Conservation (phyloP, 2,888 invertebrate species). For the Melanostoma scalare region DNA sequence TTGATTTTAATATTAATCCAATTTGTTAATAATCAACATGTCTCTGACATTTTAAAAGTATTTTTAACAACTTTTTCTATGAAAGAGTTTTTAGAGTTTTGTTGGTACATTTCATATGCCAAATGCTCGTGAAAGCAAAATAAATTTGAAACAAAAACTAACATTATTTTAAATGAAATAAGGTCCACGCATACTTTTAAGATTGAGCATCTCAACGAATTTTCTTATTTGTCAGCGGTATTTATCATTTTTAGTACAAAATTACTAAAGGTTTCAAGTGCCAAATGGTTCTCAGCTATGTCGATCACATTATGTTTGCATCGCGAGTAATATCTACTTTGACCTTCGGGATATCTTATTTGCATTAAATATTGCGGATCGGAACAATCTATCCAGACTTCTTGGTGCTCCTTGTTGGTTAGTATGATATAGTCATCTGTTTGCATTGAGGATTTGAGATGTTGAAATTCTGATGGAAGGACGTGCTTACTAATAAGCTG, state of each 20-base stretch:
- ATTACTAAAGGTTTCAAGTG: slow-evolving; percentile 78
- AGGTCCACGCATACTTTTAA: too few species aligned
- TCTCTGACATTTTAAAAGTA: too few species aligned
- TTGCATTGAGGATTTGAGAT: slow-evolving; percentile 75
- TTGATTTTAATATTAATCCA: too few species aligned
- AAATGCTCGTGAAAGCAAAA: too few species aligned
- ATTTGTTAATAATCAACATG: too few species aligned
- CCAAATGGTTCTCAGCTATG: slow-evolving; percentile 75
- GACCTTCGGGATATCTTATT: slow-evolving; percentile 71
- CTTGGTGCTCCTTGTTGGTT: slow-evolving; percentile 76
- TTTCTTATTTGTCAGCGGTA: neutral
- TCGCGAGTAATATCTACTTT: slow-evolving; percentile 77
- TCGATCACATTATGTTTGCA: slow-evolving; percentile 78
- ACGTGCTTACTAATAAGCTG: slow-evolving; percentile 77
- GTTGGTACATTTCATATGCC: too few species aligned
- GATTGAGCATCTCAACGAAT: neutral
- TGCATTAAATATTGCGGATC: slow-evolving; percentile 78
- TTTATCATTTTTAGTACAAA: slow-evolving; percentile 76
- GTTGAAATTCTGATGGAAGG: slow-evolving; percentile 76
- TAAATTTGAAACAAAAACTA: too few species aligned
- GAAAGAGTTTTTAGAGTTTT: too few species aligned
- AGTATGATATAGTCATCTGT: slow-evolving; percentile 79
- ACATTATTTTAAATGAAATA: too few species aligned
- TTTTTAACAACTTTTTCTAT: too few species aligned
- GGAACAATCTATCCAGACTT: slow-evolving; percentile 78